Percentiles rank a stretch among this genome's conserved stretches.
Conservation (phyloP, 1,140 invertebrate genomes). For the Telenomus remus region DNA sequence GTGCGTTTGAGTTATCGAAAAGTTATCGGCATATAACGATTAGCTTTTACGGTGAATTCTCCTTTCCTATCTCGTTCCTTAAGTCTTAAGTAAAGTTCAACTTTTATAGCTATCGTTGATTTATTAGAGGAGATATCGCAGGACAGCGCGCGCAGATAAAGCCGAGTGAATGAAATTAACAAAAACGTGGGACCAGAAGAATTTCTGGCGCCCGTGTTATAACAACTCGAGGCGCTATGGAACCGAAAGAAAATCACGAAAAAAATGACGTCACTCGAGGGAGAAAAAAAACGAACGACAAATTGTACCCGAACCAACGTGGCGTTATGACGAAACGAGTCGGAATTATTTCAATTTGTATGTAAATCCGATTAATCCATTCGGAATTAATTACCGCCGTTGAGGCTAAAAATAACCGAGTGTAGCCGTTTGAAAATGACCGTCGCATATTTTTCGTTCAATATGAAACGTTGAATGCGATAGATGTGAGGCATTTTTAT, state of each 20-base stretch:
- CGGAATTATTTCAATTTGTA: neutral
- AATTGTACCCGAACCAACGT: no score
- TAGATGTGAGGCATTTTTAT: no score
- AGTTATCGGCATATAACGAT: slow-evolving; percentile 35
- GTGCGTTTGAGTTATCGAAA: slow-evolving; percentile 23
- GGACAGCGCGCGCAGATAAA: slow-evolving; percentile 51
- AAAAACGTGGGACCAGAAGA: slow-evolving; percentile 32
- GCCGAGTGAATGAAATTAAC: slow-evolving; percentile 51
- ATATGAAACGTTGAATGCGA: no score
- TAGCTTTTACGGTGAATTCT: slow-evolving; percentile 31
- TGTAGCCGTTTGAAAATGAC: no score
- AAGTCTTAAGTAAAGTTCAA: slow-evolving; percentile 40
- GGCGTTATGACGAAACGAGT: no score
- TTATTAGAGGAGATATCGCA: slow-evolving; percentile 42
- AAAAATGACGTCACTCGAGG: neutral
- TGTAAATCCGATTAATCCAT: slow-evolving; percentile 1
- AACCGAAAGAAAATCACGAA: neutral
- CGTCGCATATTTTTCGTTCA: no score
- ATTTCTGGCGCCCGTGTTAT: slow-evolving; percentile 26
- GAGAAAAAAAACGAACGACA: neutral
- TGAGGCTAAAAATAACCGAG: neutral
- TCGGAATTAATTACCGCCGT: neutral
- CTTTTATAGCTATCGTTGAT: slow-evolving; percentile 53
- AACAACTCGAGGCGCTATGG: neutral
- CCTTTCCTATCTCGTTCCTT: slow-evolving; percentile 30